Percentiles rank a stretch among this genome's conserved stretches.
Conservation (phyloP, 2,797 vertebrate genomes). For the Poeciliopsis paucimaculata region DNA sequence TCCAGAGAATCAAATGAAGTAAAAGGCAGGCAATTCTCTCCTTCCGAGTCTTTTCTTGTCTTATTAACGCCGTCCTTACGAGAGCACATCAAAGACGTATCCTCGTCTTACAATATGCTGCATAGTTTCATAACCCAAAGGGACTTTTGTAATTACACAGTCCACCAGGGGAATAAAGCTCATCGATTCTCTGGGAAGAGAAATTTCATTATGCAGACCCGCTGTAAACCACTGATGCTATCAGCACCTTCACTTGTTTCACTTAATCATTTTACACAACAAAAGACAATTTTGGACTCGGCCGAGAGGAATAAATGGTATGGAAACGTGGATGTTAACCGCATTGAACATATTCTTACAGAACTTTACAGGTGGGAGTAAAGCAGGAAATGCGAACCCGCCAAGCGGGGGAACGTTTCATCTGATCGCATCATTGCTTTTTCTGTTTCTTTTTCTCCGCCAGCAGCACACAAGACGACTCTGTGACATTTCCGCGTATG, state of each 20-base stretch:
- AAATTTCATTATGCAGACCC: constrained; percentile 62
- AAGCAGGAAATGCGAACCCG: constrained; percentile 5
- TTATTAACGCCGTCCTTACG: constrained; percentile 62
- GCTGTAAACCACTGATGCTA: constrained; percentile 48
- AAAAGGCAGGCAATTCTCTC: constrained; percentile 41
- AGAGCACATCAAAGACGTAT: constrained; percentile 67
- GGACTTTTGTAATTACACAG: constrained; percentile 75
- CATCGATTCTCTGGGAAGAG: constrained; percentile 70
- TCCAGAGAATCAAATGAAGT: constrained; percentile 48
- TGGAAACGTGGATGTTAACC: constrained; percentile 36
- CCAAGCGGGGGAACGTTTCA: constrained; percentile 14
- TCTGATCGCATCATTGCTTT: constrained; percentile 43
- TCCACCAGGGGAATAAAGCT: constrained; percentile 61
- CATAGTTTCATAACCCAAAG: constrained; percentile 75
- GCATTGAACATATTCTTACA: background rate
- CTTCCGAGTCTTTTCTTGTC: background rate
- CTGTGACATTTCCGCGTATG: constrained; percentile 7
- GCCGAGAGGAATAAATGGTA: background rate
- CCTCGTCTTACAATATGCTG: constrained; percentile 67
- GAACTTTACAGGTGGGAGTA: constrained; percentile 19
- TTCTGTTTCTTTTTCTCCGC: background rate
- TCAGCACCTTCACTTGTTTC: constrained; percentile 58
- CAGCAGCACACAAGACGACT: background rate
- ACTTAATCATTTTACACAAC: constrained; percentile 61
- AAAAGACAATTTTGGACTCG: constrained; percentile 40